Percentiles rank a stretch among this genome's conserved stretches.
Conservation (phyloP, 2,888 invertebrate species). For the Idaea straminata region DNA sequence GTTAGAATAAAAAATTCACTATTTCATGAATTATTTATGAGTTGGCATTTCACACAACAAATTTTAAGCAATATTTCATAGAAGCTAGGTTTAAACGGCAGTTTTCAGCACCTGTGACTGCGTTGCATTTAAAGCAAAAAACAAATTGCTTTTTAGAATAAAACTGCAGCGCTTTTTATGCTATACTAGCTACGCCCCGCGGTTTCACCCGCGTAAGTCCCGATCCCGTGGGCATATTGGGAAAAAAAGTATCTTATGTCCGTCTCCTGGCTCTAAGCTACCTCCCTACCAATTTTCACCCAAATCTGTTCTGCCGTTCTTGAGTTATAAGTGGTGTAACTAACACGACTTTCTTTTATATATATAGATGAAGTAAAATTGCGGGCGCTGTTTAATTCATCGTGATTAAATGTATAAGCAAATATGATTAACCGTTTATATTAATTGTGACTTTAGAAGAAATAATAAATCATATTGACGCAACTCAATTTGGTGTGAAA, state of each 20-base stretch:
- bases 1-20: background rate
- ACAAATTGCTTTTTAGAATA: background rate
- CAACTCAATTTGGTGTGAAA: background rate
- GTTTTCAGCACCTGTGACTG: slow-evolving; percentile 17
- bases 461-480: background rate
- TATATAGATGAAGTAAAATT: background rate
- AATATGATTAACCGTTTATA: too few relatives aligned
- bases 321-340: too few relatives aligned
- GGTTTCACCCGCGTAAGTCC: too few relatives aligned
- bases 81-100: slow-evolving; percentile 17
- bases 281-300: too few relatives aligned
- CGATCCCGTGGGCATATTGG: too few relatives aligned
- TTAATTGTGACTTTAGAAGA: background rate
- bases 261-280: too few relatives aligned
- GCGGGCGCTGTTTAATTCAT: background rate
- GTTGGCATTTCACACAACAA: background rate
- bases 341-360: too few relatives aligned
- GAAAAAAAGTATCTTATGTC: too few relatives aligned
- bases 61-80: slow-evolving; percentile 11
- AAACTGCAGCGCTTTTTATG: background rate
- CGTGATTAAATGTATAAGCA: too few relatives aligned
- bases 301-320: too few relatives aligned
- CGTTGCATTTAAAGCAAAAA: slow-evolving; percentile 8
- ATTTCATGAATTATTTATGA: background rate
- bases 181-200: too few relatives aligned